A percentile compares a stretch with the other conserved stretches of the same genome.
phyloP scores from a whole-genome alignment of 2,888 invertebrate genomes.

The Dioctria linearis region DNA sequence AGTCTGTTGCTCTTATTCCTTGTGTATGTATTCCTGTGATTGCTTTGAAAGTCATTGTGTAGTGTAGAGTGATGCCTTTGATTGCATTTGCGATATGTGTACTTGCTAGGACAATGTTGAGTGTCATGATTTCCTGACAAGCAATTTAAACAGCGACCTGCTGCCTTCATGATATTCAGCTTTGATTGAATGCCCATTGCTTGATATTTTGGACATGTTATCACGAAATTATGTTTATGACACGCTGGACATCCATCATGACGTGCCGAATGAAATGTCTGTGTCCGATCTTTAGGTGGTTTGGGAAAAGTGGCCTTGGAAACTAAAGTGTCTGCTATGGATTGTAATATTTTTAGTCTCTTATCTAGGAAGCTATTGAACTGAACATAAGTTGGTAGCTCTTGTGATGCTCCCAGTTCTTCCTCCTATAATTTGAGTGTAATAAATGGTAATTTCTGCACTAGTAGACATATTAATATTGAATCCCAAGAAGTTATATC shows the following conservation, averaged over 20 bases:
- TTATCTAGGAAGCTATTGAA: background rate
- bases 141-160: background rate
- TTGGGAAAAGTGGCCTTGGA: background rate
- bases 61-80: too few relatives aligned
- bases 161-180: background rate
- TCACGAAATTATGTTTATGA: background rate
- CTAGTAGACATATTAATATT: background rate
- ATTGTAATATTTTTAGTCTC: too few relatives aligned
- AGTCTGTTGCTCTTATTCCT: too few relatives aligned
- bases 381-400: background rate
- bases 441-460: background rate
- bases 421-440: too few relatives aligned
- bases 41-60: too few relatives aligned
- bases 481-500: background rate
- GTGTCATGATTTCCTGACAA: too few relatives aligned
- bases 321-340: too few relatives aligned
- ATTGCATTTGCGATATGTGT: too few relatives aligned
- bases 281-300: background rate
- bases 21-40: too few relatives aligned
- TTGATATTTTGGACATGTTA: conserved; percentile 13
- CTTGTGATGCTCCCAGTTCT: conserved; percentile 3
- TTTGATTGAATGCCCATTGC: background rate
- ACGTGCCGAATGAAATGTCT: background rate
- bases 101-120: too few relatives aligned
- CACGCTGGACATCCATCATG: background rate